Base-by-base conservation (phyloP, 2,888 invertebrate species). In the Heterodera filipjevi region DNA sequence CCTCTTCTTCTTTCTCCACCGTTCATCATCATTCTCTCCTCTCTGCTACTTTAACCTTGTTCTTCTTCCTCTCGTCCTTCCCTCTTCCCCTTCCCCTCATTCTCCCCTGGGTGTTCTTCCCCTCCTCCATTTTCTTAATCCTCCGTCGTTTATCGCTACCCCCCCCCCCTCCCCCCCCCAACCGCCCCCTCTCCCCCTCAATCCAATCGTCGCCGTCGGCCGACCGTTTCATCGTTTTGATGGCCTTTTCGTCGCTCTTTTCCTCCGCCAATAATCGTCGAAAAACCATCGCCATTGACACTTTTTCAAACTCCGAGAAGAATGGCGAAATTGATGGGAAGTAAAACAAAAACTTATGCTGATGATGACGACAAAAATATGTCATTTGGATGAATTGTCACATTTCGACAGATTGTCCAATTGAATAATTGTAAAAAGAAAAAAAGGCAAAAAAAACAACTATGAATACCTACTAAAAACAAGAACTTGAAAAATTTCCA, bases 141-240 rank as follows among this genome's bases (percentile, higher is more conserved):
- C 33, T 19, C 33, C 16, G 33, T 68, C 39, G 35, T 16, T 16
- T 16, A 49, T 49, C 16, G 27, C 27, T 14, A 3, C 44, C 27
- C 27, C 39, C 71, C 71, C 22, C 71, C 71, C 39, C n/a, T 27
- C 46, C 30, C 71, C 71, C n/a, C 5, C 49, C 12, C 6, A 27
- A 27, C 59, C 8, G 5, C 53, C 22, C 59, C n/a, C 14, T 33
- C 32, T 71, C 30, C 32, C 30, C 30, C 33, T 33, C 46, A 71
- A 71, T 71, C 32, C 35, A 59, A 59, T 59, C 59, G 10, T n/a
- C 59, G 59, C 22, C 59, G 59, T n/a, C 59, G 59, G 59, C 27
- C 59, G 59, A 27, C 59, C 59, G 59, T 59, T 59, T 59, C 59
- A 59, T 68, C 68, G 68, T 35, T 68, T 68, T 68, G 68, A 68